Evolutionary conservation across 37 sponge, comb jelly and placozoan genomes (phyloP).

Genomic region (Geodia barretti): DNA sequence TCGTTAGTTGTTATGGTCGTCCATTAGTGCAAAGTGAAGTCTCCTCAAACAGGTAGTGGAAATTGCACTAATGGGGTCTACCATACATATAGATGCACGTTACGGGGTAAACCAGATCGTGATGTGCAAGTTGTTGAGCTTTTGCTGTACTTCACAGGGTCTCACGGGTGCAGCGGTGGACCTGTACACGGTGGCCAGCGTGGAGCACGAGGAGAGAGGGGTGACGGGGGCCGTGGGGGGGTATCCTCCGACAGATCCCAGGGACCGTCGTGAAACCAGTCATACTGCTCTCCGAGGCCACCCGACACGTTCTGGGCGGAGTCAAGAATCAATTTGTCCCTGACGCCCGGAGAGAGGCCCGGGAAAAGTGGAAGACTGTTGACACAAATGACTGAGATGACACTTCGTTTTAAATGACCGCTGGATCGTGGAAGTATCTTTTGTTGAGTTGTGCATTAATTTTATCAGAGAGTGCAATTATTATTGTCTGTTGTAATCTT

Average conservation of each 20-base stretch:
- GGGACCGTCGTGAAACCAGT: slow-evolving; percentile 79
- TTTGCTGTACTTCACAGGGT: slow-evolving; percentile 54
- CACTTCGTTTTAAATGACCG: too few species aligned
- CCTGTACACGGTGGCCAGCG: slow-evolving; percentile 45
- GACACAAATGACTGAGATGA: slow-evolving; percentile 4
- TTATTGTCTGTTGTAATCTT: too few species aligned
- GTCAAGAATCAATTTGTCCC: slow-evolving; percentile 91
- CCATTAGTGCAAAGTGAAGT: background rate
- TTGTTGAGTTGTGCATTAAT: background rate
- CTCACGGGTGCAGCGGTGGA: slow-evolving; percentile 72
- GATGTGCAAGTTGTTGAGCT: too few species aligned
- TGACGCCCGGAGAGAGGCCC: slow-evolving; percentile 79
- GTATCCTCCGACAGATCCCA: slow-evolving; percentile 79
- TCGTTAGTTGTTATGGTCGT: background rate
- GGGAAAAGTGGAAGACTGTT: slow-evolving; percentile 68
- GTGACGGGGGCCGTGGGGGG: slow-evolving; percentile 84
- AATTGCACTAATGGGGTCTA: background rate
- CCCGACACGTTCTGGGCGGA: slow-evolving; percentile 81
- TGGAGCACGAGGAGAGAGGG: slow-evolving; percentile 79
- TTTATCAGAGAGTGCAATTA: background rate
- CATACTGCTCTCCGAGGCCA: slow-evolving; percentile 85
- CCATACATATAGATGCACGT: background rate
- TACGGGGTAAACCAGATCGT: too few species aligned
- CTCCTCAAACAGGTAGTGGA: background rate
- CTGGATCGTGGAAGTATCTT: too few species aligned